These are phyloP conservation scores for Chamaetylas fuelleborni DNA, from an alignment of 2,113 vertebrate genomes.

Conservation along the genomic window DNA sequence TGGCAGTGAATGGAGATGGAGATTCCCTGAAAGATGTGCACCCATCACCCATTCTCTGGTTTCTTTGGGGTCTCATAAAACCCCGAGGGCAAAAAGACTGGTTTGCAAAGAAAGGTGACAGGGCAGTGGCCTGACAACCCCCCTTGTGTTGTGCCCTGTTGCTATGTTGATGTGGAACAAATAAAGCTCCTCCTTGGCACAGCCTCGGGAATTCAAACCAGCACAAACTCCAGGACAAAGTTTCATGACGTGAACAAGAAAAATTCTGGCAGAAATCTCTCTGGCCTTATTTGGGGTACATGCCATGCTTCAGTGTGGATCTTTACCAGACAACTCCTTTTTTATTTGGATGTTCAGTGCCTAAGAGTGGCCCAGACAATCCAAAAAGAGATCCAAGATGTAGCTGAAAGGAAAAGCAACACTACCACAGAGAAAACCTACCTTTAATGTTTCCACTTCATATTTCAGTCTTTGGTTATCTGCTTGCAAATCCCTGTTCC, in stretches of 20 bases:
- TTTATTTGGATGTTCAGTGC: neutral
- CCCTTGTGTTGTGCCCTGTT: neutral
- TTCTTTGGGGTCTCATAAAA: neutral
- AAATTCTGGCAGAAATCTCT: neutral
- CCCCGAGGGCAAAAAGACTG: neutral
- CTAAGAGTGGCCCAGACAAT: neutral
- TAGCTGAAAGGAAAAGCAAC: neutral
- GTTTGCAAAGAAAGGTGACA: neutral
- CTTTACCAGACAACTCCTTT: neutral
- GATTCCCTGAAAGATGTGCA: neutral
- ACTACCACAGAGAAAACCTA: conserved; percentile 29
- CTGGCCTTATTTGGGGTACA: neutral
- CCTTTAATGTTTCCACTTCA: conserved; percentile 91
- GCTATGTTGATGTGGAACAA: neutral
- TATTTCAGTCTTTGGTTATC: conserved; percentile 95
- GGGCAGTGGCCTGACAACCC: neutral
- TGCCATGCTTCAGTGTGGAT: neutral
- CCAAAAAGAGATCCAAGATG: neutral
- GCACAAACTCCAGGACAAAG: neutral
- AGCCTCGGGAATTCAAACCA: neutral
- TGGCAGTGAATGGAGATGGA: accelerated
- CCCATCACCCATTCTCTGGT: neutral
- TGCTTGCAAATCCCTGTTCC: conserved; percentile 90
- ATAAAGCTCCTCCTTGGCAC: neutral
- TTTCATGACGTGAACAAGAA: neutral